Evolutionary conservation across 2,113 vertebrate species (phyloP), one percentile per base, ranked within the genome.

Genomic region (Aptenodytes forsteri): DNA sequence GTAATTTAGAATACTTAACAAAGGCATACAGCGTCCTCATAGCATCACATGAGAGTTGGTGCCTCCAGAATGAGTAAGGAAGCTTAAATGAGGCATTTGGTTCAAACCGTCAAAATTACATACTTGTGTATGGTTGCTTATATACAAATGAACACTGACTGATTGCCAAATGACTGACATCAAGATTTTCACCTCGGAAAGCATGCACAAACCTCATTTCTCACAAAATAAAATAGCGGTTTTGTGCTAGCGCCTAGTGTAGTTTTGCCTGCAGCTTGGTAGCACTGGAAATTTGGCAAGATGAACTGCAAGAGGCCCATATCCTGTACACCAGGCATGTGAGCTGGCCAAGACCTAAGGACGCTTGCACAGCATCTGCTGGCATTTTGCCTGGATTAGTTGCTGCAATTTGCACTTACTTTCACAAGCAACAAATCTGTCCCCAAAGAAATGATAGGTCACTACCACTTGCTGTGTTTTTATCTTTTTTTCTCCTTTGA

Each of bases 361-460:
- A 92, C 89, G 16, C 59, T 38, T 87, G 16, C 44, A 29, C 34
- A 81, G 42, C 50, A 77, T 86, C 81, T 90, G 47, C 67, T 88
- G 86, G 64, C 34, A 22, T 82, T 95, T 86, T 94, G 72, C 72
- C 91, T 78, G 32, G 38, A 92, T 84, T 75, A 81, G 52, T 67
- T 94, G 62, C 73, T 95, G 79, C 64, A 91, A 52, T 96, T 94
- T 94, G 49, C 52, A 58, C 14, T 81, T 96, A 59, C n/a, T 95
- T 96, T 94, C 83, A 88, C 21, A 81, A 84, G 79, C 55, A 89
- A 32, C 23, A 77, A 23, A 79, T 86, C 69, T 89, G 52, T 89
- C 44, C 50, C 46, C 29, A 44, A 30, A 88, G 26, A 90, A 92
- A 42, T 88, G 6, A 67, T 14, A 79, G 40, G 50, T 67, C 4